Conservation (phyloP, 2,797 vertebrate species). For the Enteromius argenteus region DNA sequence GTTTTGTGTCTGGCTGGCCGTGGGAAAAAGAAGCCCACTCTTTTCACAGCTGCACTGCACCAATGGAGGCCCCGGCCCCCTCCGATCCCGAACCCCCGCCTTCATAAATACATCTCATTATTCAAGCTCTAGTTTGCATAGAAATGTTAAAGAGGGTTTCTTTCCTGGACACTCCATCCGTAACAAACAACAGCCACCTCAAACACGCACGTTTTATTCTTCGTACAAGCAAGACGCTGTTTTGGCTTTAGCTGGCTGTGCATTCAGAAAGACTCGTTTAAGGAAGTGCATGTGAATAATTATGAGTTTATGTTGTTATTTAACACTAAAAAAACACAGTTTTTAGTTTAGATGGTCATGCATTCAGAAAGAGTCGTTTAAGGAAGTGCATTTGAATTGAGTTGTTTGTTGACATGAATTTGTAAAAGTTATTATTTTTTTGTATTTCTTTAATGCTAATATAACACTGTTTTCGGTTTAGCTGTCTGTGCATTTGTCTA, state of each 20-base stretch:
- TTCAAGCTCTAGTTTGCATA: constrained; percentile 84
- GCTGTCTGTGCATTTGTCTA: not conserved
- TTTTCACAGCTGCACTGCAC: constrained; percentile 92
- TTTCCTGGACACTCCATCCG: constrained; percentile 71
- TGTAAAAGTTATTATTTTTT: not conserved
- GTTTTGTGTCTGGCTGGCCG: constrained; percentile 87
- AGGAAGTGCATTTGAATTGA: too few species aligned
- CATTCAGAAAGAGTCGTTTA: not conserved
- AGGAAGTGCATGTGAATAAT: not conserved
- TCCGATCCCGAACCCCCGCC: constrained; percentile 61
- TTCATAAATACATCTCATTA: constrained; percentile 91
- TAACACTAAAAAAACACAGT: constrained; percentile 38
- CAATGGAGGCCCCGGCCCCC: constrained; percentile 75
- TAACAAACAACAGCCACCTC: constrained; percentile 44
- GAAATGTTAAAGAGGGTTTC: constrained; percentile 81
- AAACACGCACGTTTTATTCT: constrained; percentile 46
- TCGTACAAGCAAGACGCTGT: constrained; percentile 23
- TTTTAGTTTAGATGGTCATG: not conserved
- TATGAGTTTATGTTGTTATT: not conserved
- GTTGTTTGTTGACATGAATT: not conserved
- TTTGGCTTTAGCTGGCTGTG: not conserved
- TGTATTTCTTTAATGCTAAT: not conserved
- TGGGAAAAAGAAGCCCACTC: constrained; percentile 92
- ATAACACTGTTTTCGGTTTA: not conserved
- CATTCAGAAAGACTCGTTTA: not conserved